Evolutionary conservation across 2,113 vertebrate species (phyloP).

Genomic region (Tauraco erythrolophus): DNA sequence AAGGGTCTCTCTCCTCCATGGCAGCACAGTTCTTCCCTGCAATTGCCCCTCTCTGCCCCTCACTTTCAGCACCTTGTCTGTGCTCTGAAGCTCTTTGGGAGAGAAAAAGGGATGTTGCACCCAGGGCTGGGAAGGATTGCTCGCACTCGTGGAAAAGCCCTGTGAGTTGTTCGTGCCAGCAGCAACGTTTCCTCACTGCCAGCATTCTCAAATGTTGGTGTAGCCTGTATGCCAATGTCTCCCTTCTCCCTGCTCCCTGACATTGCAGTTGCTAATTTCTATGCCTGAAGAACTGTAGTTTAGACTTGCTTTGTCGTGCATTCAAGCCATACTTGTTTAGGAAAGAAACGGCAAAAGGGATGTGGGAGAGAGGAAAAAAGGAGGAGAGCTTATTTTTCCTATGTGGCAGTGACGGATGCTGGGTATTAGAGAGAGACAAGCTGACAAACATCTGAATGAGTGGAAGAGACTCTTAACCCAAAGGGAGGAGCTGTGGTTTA

Average conservation of each 20-base stretch:
- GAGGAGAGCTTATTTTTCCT: not conserved
- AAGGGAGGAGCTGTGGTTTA: conserved; percentile 79
- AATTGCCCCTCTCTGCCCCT: rapidly evolving
- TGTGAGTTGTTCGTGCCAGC: conserved; percentile 15
- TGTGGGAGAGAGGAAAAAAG: not conserved
- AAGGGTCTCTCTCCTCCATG: not conserved
- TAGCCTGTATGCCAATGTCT: not conserved
- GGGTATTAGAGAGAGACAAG: conserved; percentile 43
- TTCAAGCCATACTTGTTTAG: not conserved
- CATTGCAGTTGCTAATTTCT: not conserved
- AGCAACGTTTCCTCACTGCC: conserved; percentile 22
- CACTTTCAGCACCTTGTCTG: rapidly evolving
- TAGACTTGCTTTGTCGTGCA: not conserved
- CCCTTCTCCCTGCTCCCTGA: not conserved
- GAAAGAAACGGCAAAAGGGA: not conserved
- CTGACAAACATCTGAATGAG: conserved; percentile 60
- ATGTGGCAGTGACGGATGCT: not conserved
- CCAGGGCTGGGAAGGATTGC: not conserved
- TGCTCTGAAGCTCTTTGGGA: not conserved
- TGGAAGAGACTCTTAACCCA: conserved; percentile 65
- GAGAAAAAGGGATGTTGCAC: not conserved
- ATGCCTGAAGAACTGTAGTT: conserved; percentile 21
- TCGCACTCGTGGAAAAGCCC: not conserved
- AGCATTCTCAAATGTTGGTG: not conserved
- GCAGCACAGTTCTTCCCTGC: not conserved